Percentiles rank a stretch among this genome's conserved stretches.
phyloP scores from a whole-genome alignment of 2,113 vertebrate species.

The Acrocephalus kingi region DNA sequence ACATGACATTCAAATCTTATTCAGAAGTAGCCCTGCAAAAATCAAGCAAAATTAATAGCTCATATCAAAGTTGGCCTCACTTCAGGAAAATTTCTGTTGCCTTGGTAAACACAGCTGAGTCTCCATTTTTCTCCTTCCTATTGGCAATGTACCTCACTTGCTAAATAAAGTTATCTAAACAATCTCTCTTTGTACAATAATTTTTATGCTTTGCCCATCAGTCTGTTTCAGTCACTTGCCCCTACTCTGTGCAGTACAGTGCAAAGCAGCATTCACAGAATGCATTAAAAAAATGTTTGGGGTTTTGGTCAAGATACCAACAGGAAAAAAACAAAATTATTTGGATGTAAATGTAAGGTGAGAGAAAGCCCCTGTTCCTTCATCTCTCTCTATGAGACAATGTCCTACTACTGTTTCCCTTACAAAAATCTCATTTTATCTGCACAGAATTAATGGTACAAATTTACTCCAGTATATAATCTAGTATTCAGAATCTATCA shows the following conservation, averaged over 20 bases:
- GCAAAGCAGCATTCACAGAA: not conserved
- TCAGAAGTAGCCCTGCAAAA: not conserved
- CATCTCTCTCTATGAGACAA: not conserved
- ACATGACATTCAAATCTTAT: not conserved
- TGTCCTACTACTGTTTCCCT: not conserved
- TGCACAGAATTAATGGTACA: not conserved
- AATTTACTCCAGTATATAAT: not conserved
- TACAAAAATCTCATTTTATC: not conserved
- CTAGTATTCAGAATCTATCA: not conserved
- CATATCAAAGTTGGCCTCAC: constrained; percentile 31
- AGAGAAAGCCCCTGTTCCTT: not conserved
- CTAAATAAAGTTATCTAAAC: constrained; percentile 62
- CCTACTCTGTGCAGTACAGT: not conserved
- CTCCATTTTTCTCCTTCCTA: constrained; percentile 49
- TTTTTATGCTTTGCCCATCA: constrained; percentile 2
- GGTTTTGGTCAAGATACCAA: not conserved
- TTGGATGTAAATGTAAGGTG: not conserved
- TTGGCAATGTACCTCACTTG: not conserved
- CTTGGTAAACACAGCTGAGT: constrained; percentile 63
- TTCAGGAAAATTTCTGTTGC: constrained; percentile 57
- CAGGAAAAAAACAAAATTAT: not conserved
- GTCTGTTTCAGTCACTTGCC: not conserved
- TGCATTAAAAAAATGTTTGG: not conserved
- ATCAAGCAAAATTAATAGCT: constrained; percentile 31
- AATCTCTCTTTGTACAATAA: constrained; percentile 22